Evolutionary conservation across 2,888 invertebrate genomes (phyloP), one percentile per base, ranked within the genome.

Genomic region (Pristionchus maxplancki): DNA sequence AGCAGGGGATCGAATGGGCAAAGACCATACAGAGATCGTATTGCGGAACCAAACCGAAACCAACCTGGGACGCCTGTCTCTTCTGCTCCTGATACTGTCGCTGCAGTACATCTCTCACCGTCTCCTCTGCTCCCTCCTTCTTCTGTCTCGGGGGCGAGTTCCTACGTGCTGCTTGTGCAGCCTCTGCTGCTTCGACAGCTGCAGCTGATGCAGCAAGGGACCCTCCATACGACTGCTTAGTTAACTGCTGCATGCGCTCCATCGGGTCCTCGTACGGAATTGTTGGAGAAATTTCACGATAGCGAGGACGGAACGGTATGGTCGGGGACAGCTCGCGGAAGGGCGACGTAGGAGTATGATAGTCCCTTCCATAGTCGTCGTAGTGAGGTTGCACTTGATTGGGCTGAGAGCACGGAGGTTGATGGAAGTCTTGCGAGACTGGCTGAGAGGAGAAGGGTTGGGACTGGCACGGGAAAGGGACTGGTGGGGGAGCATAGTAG

Each of bases 181-280:
- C 64, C 50, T 82, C 78, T 84, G 88, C 81, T 40, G 87, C 87
- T 48, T 87, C 64, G 0, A 31, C 87, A 58, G 87, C 83, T 82
- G 89, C 87, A 31, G 78, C 44, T 0, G 44, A 37, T 4, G 71
- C 71, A 9, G 71, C 71, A 34, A 71, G 71, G 5, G 37, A 24
- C 6, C 71, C 71, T 1, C 71, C 71, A 37, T 71, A 37, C 78
- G 37, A 40, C 78, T 44, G 44, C 28, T 24, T 11, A 8, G 78
- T 34, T 48, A 78, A 28, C 44, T 78, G 48, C 44, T 44, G 24
- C 78, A 78, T 78, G 13, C 44, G 78, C 78, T 48, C 37, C 78
- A 78, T 78, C 28, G 71, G 71, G 5, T 31, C 9, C 37, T 71
- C 67, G 3, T 31, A 50, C 17, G 50, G 50, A 9, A 50, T 15